phyloP scores from a whole-genome alignment of 2,888 invertebrate species.

The Eupeodes latifasciatus region DNA sequence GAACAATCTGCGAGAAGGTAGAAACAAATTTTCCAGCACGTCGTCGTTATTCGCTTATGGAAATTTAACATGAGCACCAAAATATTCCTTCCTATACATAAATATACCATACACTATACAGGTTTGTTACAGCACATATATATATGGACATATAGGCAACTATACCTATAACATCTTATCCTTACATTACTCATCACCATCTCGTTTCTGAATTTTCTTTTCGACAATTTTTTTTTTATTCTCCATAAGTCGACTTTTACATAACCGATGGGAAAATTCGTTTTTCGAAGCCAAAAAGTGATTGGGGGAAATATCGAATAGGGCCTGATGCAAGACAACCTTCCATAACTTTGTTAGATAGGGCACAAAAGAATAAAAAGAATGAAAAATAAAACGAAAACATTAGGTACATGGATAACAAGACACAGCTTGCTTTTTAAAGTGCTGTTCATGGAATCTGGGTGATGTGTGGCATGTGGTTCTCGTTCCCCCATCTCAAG shows the following conservation, averaged over 20 bases:
- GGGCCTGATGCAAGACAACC: constrained; percentile 34
- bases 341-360: constrained; percentile 28
- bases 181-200: constrained; percentile 42
- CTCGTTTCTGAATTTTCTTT: constrained; percentile 44
- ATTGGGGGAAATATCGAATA: constrained; percentile 33
- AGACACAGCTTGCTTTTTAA: constrained; percentile 46
- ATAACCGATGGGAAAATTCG: constrained; percentile 38
- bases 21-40: constrained; percentile 53
- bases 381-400: not conserved
- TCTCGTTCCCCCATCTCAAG: not conserved
- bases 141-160: too few species aligned
- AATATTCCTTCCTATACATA: constrained; percentile 29
- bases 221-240: constrained; percentile 21
- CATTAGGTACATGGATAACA: constrained; percentile 40
- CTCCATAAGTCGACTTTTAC: constrained; percentile 9
- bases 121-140: not conserved
- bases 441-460: constrained; percentile 36
- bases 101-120: not conserved
- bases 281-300: constrained; percentile 42
- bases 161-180: not conserved
- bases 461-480: constrained; percentile 14
- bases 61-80: constrained; percentile 60
- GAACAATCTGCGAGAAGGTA: constrained; percentile 2
- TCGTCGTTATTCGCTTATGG: constrained; percentile 63
- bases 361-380: constrained; percentile 21